phyloP scores from a whole-genome alignment of 2,113 vertebrate species.

The Prionailurus viverrinus region DNA sequence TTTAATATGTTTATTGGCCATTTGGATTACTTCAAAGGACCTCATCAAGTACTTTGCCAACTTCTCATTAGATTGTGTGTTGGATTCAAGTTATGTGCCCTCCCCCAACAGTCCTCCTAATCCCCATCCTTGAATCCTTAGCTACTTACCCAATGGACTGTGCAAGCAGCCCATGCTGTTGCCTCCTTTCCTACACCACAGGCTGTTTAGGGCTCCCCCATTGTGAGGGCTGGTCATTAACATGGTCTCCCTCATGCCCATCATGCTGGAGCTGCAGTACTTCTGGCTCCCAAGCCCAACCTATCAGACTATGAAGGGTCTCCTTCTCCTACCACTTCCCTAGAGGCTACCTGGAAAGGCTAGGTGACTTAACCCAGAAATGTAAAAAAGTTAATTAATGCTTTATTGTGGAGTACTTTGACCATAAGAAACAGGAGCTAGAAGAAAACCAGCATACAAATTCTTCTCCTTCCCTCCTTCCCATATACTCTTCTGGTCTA shows the following conservation, averaged over 20 bases:
- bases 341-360: neutral
- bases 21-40: neutral
- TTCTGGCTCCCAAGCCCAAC: neutral
- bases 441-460: neutral
- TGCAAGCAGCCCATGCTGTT: neutral
- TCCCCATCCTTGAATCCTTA: neutral
- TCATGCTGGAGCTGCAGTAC: fast-evolving
- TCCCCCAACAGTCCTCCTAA: neutral
- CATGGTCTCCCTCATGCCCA: neutral
- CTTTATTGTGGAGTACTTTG: neutral
- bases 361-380: neutral
- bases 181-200: neutral
- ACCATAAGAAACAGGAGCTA: neutral
- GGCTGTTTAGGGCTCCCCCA: neutral
- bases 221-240: neutral
- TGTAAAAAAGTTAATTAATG: neutral
- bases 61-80: neutral
- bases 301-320: neutral
- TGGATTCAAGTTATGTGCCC: neutral
- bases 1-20: neutral
- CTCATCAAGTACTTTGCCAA: neutral
- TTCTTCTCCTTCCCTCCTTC: neutral
- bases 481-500: neutral
- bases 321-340: neutral
- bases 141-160: neutral